A percentile compares a stretch with the other conserved stretches of the same genome.
Conservation (phyloP, 2,797 vertebrate species). For the Characodon lateralis region DNA sequence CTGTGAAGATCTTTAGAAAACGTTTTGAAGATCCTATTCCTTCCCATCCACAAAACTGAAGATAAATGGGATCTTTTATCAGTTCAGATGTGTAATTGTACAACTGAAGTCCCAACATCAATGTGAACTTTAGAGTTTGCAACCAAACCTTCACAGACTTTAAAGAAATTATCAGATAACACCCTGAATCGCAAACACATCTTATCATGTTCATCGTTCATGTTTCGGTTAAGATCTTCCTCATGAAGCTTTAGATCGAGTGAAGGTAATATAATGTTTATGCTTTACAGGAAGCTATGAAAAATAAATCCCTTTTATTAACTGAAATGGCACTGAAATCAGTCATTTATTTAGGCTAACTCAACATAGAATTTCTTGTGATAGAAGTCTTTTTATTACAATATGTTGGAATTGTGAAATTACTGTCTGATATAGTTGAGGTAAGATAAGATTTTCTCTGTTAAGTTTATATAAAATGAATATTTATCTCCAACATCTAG, state of each 20-base stretch:
- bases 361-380: background rate
- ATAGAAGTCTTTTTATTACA: background rate
- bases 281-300: constrained; percentile 8
- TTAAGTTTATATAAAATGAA: background rate
- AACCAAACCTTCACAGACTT: constrained; percentile 71
- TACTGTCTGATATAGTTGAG: background rate
- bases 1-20: constrained; percentile 43
- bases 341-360: background rate
- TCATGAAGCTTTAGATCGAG: constrained; percentile 49
- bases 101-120: constrained; percentile 63
- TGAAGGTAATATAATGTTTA: constrained; percentile 51
- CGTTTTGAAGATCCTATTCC: constrained; percentile 64
- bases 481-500: background rate
- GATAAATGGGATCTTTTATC: constrained; percentile 72
- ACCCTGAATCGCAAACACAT: constrained; percentile 51
- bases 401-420: background rate
- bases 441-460: background rate
- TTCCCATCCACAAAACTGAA: constrained; percentile 53
- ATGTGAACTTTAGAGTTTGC: constrained; percentile 65
- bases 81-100: constrained; percentile 76
- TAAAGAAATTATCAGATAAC: constrained; percentile 68
- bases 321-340: constrained; percentile 17
- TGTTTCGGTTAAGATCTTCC: constrained; percentile 57
- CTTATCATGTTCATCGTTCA: constrained; percentile 61
- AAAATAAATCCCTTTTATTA: constrained; percentile 12